These are phyloP conservation scores for Andrena bucephala DNA, from an alignment of 2,888 invertebrate species.

Conservation along the genomic window DNA sequence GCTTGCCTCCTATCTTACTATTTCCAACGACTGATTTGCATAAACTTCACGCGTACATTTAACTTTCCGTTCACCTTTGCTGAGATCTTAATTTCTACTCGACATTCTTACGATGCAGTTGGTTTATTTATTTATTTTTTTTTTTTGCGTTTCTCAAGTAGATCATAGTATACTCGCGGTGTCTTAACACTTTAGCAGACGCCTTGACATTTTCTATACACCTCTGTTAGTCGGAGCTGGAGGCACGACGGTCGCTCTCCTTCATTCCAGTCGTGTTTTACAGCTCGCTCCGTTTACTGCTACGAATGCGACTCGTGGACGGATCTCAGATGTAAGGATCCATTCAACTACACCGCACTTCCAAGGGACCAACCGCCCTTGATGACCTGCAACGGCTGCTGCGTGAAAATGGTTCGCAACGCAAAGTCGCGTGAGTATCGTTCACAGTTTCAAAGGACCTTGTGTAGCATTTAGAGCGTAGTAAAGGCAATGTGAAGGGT, in stretches of 20 bases:
- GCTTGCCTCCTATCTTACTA: not conserved
- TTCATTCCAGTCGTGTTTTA: conserved; percentile 41
- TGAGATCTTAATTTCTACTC: not conserved
- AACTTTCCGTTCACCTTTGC: not conserved
- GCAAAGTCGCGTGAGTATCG: conserved; percentile 93
- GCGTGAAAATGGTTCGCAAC: conserved; percentile 97
- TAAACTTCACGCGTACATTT: not conserved
- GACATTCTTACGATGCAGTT: not conserved
- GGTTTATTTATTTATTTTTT: not conserved
- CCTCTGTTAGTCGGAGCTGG: not conserved
- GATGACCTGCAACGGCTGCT: conserved; percentile 96
- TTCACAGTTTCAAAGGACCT: not conserved
- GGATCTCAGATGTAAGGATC: conserved; percentile 95
- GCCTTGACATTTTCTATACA: not conserved
- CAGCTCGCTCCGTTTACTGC: conserved; percentile 96
- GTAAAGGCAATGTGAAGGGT: no score
- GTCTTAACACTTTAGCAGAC: not conserved
- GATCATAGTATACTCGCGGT: not conserved
- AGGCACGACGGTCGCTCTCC: no score
- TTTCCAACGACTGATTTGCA: conserved; percentile 5
- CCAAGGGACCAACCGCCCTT: conserved; percentile 95
- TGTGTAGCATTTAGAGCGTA: no score
- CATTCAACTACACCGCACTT: conserved; percentile 96
- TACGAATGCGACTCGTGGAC: conserved; percentile 98
- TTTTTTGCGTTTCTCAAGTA: not conserved